A percentile compares a stretch with the other conserved stretches of the same genome.
These are phyloP conservation scores for Eonycteris spelaea DNA, from an alignment of 2,113 vertebrate species.

Conservation along the genomic window DNA sequence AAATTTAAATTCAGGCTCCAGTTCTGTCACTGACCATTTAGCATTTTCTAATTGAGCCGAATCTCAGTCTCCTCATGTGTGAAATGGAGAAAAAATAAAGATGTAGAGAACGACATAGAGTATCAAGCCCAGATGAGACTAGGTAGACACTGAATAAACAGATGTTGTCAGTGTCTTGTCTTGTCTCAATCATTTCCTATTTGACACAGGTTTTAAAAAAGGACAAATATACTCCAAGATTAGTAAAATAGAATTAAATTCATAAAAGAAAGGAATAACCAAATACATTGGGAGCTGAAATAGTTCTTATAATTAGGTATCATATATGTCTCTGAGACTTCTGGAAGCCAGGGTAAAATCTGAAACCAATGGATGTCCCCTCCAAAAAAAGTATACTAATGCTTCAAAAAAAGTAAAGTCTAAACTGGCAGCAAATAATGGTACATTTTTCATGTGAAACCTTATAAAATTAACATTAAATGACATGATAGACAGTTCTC, in stretches of 20 bases:
- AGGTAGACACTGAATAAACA: background rate
- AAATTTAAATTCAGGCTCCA: background rate
- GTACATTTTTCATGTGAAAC: background rate
- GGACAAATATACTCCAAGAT: background rate
- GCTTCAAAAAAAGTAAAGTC: background rate
- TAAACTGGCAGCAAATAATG: background rate
- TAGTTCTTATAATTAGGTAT: background rate
- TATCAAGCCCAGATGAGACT: background rate
- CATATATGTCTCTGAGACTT: background rate
- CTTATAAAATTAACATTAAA: background rate
- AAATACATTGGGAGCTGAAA: background rate
- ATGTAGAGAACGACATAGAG: background rate
- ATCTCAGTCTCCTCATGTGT: background rate
- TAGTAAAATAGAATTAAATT: background rate
- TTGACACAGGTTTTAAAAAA: background rate
- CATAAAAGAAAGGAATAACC: background rate
- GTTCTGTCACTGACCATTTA: background rate
- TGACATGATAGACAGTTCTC: background rate
- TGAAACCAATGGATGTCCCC: background rate
- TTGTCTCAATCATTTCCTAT: background rate
- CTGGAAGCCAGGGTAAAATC: background rate
- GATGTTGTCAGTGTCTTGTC: background rate
- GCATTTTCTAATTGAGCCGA: background rate
- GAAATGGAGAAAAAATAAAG: background rate
- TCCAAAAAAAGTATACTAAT: background rate